Evolutionary conservation across 2,113 vertebrate species (phyloP).

Genomic region (Saguinus imperator): DNA sequence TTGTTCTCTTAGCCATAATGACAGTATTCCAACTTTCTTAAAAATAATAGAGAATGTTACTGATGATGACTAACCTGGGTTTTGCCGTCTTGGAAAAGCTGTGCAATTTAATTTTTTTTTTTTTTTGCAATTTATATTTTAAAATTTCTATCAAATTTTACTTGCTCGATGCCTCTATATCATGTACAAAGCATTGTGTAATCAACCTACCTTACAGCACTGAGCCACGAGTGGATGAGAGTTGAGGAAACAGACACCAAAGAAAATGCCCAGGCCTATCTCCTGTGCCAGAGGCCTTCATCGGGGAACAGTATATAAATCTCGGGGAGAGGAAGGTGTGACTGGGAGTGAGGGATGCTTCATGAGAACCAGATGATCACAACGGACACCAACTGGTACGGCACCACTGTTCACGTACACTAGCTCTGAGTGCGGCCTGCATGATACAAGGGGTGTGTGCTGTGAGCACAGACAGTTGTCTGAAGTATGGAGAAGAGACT

Average conservation of each 20-base stretch:
- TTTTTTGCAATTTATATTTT: background rate
- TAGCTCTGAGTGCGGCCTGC: background rate
- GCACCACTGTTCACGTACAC: background rate
- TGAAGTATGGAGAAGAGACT: background rate
- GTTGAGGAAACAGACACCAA: background rate
- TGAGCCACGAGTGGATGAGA: background rate
- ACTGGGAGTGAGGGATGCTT: background rate
- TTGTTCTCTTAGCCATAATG: background rate
- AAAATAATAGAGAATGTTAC: background rate
- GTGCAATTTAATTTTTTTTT: background rate
- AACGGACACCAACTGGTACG: background rate
- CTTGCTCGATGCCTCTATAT: background rate
- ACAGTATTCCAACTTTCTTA: background rate
- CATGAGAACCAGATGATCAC: background rate
- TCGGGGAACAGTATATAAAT: background rate
- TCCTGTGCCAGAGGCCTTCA: background rate
- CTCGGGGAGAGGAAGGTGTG: background rate
- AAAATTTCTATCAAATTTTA: background rate
- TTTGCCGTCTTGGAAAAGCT: background rate
- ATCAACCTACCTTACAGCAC: background rate
- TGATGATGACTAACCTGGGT: background rate
- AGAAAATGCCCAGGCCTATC: background rate
- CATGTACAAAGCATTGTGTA: background rate
- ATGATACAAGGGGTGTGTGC: background rate
- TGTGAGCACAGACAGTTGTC: slow-evolving; percentile 4